These are phyloP conservation scores for Gavialis gangeticus DNA, from an alignment of 2,113 vertebrate genomes.

Conservation along the genomic window DNA sequence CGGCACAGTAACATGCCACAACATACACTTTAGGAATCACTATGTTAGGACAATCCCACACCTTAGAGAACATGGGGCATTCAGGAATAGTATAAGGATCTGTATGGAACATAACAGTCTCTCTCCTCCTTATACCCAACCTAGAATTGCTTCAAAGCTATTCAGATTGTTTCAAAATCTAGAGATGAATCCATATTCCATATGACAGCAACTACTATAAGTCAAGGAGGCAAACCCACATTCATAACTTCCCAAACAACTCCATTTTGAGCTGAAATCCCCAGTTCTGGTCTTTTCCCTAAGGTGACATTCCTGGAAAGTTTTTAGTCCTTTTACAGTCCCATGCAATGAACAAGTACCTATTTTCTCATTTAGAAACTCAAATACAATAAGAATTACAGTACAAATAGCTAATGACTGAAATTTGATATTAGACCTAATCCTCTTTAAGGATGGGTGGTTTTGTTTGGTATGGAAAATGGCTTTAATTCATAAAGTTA, in stretches of 20 bases:
- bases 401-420: background rate
- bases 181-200: no score
- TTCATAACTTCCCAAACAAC: background rate
- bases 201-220: background rate
- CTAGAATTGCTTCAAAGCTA: no score
- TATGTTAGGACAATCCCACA: no score
- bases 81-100: no score
- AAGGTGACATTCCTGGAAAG: background rate
- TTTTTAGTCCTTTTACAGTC: background rate
- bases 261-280: background rate
- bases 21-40: no score
- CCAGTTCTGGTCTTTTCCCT: background rate
- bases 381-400: background rate
- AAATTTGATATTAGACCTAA: background rate
- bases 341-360: background rate
- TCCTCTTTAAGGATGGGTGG: background rate
- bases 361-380: background rate
- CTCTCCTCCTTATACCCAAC: no score
- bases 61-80: no score
- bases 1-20: no score
- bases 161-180: no score
- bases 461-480: background rate
- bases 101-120: no score
- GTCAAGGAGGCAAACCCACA: background rate
- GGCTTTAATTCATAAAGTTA: background rate